phyloP scores from a whole-genome alignment of 1,140 invertebrate species.

The Drosophila navojoa region DNA sequence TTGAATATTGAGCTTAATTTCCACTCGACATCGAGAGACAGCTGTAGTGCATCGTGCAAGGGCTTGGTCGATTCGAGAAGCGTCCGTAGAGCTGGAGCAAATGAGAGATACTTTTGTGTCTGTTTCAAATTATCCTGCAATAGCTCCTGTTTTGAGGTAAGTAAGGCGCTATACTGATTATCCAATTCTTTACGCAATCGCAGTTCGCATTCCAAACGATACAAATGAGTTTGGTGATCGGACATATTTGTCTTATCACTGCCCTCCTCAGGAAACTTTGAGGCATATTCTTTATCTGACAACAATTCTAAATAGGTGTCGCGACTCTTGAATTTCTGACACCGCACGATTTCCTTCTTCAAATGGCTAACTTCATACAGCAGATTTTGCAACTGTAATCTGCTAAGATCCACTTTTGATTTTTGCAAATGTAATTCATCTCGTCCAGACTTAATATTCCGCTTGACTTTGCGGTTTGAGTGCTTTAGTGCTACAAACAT shows the following conservation, averaged over 20 bases:
- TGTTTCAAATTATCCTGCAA: slow-evolving; percentile 91
- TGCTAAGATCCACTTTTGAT: slow-evolving; percentile 93
- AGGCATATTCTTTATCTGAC: slow-evolving; percentile 87
- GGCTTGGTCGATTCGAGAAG: slow-evolving; percentile 93
- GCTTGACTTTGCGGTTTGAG: slow-evolving; percentile 95
- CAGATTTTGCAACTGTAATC: slow-evolving; percentile 97
- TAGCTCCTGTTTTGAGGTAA: slow-evolving; percentile 90
- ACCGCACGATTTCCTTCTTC: slow-evolving; percentile 96
- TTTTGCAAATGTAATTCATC: slow-evolving; percentile 92
- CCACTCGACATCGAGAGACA: slow-evolving; percentile 91
- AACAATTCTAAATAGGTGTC: slow-evolving; percentile 97
- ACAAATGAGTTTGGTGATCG: slow-evolving; percentile 91
- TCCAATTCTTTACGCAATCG: slow-evolving; percentile 94
- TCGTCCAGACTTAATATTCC: slow-evolving; percentile 91
- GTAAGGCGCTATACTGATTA: slow-evolving; percentile 89
- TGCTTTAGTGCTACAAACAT: slow-evolving; percentile 93
- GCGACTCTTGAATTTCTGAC: slow-evolving; percentile 96
- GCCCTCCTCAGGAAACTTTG: slow-evolving; percentile 85
- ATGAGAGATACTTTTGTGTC: slow-evolving; percentile 90
- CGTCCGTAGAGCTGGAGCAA: slow-evolving; percentile 90
- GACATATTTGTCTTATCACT: slow-evolving; percentile 83
- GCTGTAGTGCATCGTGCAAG: slow-evolving; percentile 93
- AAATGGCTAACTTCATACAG: slow-evolving; percentile 97
- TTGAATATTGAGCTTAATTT: slow-evolving; percentile 90
- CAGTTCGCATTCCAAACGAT: slow-evolving; percentile 95